Conservation (phyloP, 53 echinoderm and acorn worm species). For the Astropecten irregularis region DNA sequence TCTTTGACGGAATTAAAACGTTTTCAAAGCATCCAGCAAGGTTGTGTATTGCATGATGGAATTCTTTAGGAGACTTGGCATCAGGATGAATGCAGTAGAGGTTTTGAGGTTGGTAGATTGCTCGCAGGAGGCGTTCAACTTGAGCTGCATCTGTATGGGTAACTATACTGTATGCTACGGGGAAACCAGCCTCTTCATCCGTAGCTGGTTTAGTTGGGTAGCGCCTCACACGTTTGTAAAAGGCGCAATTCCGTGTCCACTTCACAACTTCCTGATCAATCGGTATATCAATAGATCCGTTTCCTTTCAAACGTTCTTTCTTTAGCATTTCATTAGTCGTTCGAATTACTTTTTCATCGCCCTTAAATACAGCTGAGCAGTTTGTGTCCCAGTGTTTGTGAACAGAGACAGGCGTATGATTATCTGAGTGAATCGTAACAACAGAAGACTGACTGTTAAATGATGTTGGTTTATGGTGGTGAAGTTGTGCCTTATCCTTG, state of each 20-base stretch:
- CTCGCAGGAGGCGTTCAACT: conserved; percentile 85
- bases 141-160: conserved; percentile 71
- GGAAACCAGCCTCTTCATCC: conserved; percentile 66
- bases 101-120: conserved; percentile 94
- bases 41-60: conserved; percentile 63
- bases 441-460: not conserved
- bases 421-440: not conserved
- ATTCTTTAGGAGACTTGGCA: conserved; percentile 68
- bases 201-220: conserved; percentile 51
- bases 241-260: conserved; percentile 67
- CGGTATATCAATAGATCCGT: conserved; percentile 60
- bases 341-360: conserved; percentile 44
- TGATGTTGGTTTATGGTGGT: not conserved
- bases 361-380: conserved; percentile 67
- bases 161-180: conserved; percentile 70
- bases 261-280: conserved; percentile 53
- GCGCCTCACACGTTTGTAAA: conserved; percentile 28
- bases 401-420: conserved; percentile 32
- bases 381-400: conserved; percentile 79
- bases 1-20: conserved; percentile 79
- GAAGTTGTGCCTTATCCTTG: not conserved
- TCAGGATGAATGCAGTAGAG: conserved; percentile 95
- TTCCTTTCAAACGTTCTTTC: conserved; percentile 24
- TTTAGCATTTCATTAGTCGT: conserved; percentile 50
- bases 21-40: conserved; percentile 87